Evolutionary conservation across 2,797 vertebrate genomes (phyloP), one percentile per base, ranked within the genome.

Genomic region (Gadopsis bispinosus): DNA sequence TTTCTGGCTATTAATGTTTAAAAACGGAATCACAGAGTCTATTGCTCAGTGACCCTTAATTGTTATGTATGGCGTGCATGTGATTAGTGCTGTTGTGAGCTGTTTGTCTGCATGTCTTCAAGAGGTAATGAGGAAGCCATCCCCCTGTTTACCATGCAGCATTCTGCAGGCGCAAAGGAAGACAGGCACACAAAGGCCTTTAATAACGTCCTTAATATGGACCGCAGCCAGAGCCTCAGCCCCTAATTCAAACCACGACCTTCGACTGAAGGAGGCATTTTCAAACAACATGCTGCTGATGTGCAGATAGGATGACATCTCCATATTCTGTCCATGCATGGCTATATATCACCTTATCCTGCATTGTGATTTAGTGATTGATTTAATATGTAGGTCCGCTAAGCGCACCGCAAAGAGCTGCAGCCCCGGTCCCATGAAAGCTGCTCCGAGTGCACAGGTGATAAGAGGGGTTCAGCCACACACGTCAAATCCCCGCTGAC

Each of bases 101-200:
- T 65, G 63, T 88, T 84, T 85, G 81, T 80, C 81, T 89, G 86
- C 64, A 61, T 87, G 87, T 88, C 87, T 84, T 81, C 78, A 55
- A 73, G 84, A 91, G 89, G 88, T 93, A 92, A 92, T 90, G 83
- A 91, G 75, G 81, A 86, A 83, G 84, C 87, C 78, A 68, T 89
- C 81, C 79, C 67, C 71, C 77, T 91, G 88, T 88, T 93, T 84
- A 83, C 83, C 84, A 78, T 90, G 80, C 77, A 69, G 73, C 77
- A 63, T 84, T 88, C 91, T 89, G 85, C 77, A 73, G 85, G 77
- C 41, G 39, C 74, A 68, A 77, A 86, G 70, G 69, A 87, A 84
- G 85, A 72, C 87, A 77, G 78, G 47, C 66, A 77, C 86, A 91
- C 85, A 92, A 92, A 93, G 83, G 77, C 84, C 84, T 89, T 73